These are phyloP conservation scores for Diabrotica balteata DNA, from an alignment of 2,888 invertebrate genomes.

Conservation along the genomic window DNA sequence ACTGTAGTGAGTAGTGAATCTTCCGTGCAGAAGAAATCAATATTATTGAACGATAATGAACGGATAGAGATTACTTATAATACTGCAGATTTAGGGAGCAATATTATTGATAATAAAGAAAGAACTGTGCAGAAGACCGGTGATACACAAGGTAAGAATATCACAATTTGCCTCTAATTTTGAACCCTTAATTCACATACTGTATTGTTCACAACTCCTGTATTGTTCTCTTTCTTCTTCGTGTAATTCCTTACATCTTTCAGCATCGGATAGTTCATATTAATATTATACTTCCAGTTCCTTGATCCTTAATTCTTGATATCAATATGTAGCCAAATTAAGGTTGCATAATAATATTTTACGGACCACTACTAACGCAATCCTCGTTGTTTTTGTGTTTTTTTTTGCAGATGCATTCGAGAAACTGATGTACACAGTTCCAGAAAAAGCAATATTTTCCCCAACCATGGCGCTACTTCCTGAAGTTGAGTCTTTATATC, in stretches of 20 bases:
- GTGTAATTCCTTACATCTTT: too few species aligned
- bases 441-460: constrained; percentile 57
- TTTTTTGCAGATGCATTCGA: constrained; percentile 31
- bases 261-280: too few species aligned
- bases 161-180: too few species aligned
- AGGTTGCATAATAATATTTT: too few species aligned
- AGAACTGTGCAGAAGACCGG: neutral
- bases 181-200: too few species aligned
- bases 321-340: too few species aligned
- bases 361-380: too few species aligned
- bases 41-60: constrained; percentile 32
- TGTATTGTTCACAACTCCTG: too few species aligned
- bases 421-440: constrained; percentile 24
- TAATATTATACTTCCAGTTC: too few species aligned
- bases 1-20: neutral
- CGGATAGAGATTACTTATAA: constrained; percentile 36
- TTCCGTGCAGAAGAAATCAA: constrained; percentile 33
- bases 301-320: too few species aligned
- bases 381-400: neutral
- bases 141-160: too few species aligned
- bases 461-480: constrained; percentile 63
- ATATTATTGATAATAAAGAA: neutral
- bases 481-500: constrained; percentile 70
- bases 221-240: too few species aligned
- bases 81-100: constrained; percentile 25